Evolutionary conservation across 2,888 invertebrate genomes (phyloP).

Genomic region (Crematogaster levior): DNA sequence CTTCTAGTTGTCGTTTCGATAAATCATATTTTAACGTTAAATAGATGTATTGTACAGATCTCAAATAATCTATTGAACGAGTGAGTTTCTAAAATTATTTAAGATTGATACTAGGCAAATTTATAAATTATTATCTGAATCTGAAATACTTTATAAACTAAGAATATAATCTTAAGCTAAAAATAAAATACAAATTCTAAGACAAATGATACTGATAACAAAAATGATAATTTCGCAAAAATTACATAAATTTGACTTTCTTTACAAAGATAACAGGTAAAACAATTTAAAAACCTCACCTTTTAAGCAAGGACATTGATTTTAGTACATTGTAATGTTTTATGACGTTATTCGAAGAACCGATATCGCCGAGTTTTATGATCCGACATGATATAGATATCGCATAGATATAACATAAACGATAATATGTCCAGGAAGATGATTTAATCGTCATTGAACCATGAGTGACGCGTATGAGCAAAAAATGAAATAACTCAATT

Average conservation of each 20-base stretch:
- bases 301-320: neutral
- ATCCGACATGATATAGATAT: neutral
- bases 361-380: neutral
- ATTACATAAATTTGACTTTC: neutral
- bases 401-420: conserved; percentile 3
- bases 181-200: neutral
- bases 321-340: neutral
- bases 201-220: neutral
- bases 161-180: neutral
- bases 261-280: neutral
- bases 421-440: conserved; percentile 26
- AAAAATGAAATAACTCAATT: conserved; percentile 50
- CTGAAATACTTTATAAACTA: neutral
- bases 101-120: neutral
- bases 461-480: conserved; percentile 24
- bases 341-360: neutral
- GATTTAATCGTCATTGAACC: conserved; percentile 36
- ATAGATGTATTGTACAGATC: neutral
- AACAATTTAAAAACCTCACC: neutral
- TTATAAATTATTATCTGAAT: neutral
- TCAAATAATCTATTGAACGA: neutral
- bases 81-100: conserved; percentile 29
- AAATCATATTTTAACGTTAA: neutral
- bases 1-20: neutral
- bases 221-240: neutral